phyloP scores from a whole-genome alignment of 2,797 vertebrate genomes.

The Gadopsis bispinosus region DNA sequence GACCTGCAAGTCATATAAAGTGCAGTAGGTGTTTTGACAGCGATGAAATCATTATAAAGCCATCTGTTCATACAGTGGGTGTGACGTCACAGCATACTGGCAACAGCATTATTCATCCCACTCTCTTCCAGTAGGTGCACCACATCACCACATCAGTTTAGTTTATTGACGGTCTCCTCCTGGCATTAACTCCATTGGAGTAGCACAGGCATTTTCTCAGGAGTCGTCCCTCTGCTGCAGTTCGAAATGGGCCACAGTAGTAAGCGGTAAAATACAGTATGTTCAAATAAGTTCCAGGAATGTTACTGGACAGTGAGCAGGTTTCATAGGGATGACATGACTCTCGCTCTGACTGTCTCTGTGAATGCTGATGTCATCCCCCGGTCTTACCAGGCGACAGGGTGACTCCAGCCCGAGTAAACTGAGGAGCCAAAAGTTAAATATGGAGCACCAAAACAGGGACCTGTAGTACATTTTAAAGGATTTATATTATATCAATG shows the following conservation, averaged over 20 bases:
- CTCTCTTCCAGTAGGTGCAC: slow-evolving; percentile 60
- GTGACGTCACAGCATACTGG: slow-evolving; percentile 60
- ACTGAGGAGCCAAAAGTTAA: slow-evolving; percentile 74
- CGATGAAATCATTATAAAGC: slow-evolving; percentile 45
- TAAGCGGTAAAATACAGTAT: slow-evolving; percentile 19
- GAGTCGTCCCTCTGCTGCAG: background rate
- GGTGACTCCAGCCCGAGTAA: slow-evolving; percentile 71
- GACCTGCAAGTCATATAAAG: background rate
- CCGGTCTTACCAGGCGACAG: slow-evolving; percentile 73
- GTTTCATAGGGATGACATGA: slow-evolving; percentile 53
- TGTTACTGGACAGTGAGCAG: slow-evolving; percentile 27
- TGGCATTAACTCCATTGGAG: slow-evolving; percentile 24
- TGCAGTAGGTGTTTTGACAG: background rate
- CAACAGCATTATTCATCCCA: slow-evolving; percentile 52
- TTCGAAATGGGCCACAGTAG: slow-evolving; percentile 12
- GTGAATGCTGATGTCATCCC: slow-evolving; percentile 72
- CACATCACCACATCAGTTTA: slow-evolving; percentile 51
- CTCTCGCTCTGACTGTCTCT: slow-evolving; percentile 26
- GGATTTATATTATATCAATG: too few species aligned
- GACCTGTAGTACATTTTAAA: slow-evolving; percentile 40
- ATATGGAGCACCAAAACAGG: slow-evolving; percentile 71
- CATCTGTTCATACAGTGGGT: slow-evolving; percentile 13
- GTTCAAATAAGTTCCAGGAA: slow-evolving; percentile 65
- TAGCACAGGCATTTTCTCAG: slow-evolving; percentile 21
- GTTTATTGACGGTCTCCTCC: slow-evolving; percentile 47